Evolutionary conservation across 2,888 invertebrate species (phyloP).

Genomic region (Brachyptera risi): DNA sequence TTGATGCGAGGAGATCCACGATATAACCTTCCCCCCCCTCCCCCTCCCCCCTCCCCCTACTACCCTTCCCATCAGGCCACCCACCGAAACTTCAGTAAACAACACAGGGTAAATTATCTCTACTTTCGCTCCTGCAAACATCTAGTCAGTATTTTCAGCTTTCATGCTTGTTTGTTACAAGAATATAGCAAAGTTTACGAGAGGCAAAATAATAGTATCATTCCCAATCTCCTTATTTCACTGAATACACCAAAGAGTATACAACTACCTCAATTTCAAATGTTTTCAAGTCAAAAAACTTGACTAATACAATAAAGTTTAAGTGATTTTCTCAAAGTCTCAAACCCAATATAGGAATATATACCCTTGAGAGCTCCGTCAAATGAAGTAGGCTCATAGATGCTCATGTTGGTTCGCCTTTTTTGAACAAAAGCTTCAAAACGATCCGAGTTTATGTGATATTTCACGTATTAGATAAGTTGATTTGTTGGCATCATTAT

Average conservation of each 20-base stretch:
- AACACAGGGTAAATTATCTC: conserved; percentile 21
- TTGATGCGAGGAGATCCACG: conserved; percentile 20
- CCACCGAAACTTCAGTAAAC: conserved; percentile 22
- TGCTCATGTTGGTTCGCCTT: conserved; percentile 5
- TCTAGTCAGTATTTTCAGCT: not conserved
- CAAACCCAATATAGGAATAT: not conserved
- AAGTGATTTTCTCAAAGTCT: not conserved
- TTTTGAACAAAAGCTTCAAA: not conserved
- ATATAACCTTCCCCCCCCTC: conserved; percentile 5
- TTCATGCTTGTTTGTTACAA: not conserved
- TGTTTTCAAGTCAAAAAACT: not conserved
- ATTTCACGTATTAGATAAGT: conserved; percentile 30
- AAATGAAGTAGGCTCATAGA: conserved; percentile 10
- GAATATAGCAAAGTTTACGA: not conserved
- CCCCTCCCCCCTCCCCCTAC: conserved; percentile 5
- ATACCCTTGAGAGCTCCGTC: not conserved
- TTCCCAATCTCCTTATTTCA: conserved; percentile 6
- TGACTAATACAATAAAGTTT: not conserved
- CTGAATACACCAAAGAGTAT: conserved; percentile 4
- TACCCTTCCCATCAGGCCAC: conserved; percentile 6
- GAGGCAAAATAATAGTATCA: conserved; percentile 1
- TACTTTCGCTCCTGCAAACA: conserved; percentile 8
- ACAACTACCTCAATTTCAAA: conserved; percentile 3
- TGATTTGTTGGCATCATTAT: conserved; percentile 32
- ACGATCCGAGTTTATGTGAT: conserved; percentile 30